These are phyloP conservation scores for Pterocles burchelli DNA, from an alignment of 2,113 vertebrate species.

Conservation along the genomic window DNA sequence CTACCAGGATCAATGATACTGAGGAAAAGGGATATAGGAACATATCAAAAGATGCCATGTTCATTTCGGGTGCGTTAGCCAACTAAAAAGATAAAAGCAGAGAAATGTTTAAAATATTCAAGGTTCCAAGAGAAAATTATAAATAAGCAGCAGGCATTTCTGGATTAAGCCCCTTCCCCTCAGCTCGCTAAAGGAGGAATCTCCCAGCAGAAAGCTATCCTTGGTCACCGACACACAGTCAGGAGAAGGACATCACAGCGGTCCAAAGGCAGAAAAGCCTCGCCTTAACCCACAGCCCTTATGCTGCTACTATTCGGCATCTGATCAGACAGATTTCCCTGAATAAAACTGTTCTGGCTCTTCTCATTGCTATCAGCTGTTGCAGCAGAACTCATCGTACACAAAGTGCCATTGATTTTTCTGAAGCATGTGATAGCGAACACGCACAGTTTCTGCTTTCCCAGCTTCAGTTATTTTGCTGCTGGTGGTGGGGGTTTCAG, in stretches of 20 bases:
- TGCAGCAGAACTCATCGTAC: neutral
- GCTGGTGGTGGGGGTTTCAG: neutral
- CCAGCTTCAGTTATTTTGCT: neutral
- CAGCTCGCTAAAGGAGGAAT: too few relatives aligned
- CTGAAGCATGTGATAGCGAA: neutral
- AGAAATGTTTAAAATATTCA: neutral
- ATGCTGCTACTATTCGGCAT: neutral
- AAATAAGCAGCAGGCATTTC: neutral
- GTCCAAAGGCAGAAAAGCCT: neutral
- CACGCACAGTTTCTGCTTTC: neutral
- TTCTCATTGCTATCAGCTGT: neutral
- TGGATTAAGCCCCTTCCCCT: neutral
- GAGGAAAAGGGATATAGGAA: neutral
- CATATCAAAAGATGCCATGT: neutral
- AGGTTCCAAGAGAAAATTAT: neutral
- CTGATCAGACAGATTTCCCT: neutral
- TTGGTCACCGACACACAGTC: neutral
- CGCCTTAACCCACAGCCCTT: neutral
- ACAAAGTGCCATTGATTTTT: constrained; percentile 4
- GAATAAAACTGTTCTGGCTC: neutral
- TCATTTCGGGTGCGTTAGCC: fast-evolving
- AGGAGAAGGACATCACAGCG: neutral
- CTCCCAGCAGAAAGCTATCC: neutral
- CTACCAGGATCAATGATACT: neutral
- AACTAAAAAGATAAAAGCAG: neutral